Evolutionary conservation across 2,797 vertebrate species (phyloP).

Genomic region (Crenuchus spilurus): DNA sequence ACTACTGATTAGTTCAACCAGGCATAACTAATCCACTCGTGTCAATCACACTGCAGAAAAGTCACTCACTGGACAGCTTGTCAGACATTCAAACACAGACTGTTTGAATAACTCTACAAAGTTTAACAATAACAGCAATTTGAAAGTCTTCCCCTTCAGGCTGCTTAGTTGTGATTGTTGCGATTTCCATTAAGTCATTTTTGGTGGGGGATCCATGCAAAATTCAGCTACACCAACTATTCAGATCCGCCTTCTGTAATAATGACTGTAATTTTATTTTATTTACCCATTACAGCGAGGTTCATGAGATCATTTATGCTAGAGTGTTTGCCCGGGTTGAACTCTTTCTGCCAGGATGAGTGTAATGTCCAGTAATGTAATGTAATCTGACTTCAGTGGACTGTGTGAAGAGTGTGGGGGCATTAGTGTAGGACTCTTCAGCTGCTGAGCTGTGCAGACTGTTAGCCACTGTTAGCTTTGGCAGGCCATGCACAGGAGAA

Average conservation of each 20-base stretch:
- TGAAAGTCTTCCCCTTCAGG: neutral
- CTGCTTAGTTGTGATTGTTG: neutral
- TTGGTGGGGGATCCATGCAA: neutral
- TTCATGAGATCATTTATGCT: slow-evolving; percentile 11
- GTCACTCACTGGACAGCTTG: slow-evolving; percentile 33
- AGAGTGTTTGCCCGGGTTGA: slow-evolving; percentile 10
- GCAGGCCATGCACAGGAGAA: neutral
- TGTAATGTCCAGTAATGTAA: slow-evolving; percentile 18
- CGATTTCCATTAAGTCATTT: neutral
- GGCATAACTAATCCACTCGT: slow-evolving; percentile 44
- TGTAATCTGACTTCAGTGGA: slow-evolving; percentile 17
- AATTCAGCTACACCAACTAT: neutral
- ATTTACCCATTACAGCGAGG: neutral
- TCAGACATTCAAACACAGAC: slow-evolving; percentile 25
- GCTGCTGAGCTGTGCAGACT: neutral
- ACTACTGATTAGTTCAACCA: slow-evolving; percentile 51
- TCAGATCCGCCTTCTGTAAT: neutral
- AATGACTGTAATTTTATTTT: slow-evolving; percentile 4
- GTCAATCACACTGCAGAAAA: slow-evolving; percentile 11
- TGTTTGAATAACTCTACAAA: slow-evolving; percentile 9
- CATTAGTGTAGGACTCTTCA: neutral
- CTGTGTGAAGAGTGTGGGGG: neutral
- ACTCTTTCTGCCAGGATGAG: neutral
- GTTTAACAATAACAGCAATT: slow-evolving; percentile 8
- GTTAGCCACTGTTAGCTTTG: slow-evolving; percentile 23